Base-by-base conservation (phyloP, 2,113 vertebrate species). In the Glaucidium brasilianum region DNA sequence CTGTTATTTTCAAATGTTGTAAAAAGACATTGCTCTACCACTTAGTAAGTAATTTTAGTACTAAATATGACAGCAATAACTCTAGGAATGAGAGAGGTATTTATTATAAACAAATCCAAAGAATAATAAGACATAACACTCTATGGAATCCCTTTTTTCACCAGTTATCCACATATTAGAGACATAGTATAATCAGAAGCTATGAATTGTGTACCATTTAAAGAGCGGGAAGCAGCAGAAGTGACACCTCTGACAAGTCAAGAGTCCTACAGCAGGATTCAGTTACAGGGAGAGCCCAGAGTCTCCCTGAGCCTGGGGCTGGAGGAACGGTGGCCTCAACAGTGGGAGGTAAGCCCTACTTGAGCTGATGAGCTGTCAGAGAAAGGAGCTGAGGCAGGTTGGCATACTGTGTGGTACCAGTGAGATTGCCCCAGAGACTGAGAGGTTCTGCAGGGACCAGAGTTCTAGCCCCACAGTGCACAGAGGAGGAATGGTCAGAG, bases 41-140 rank as follows among this genome's bases (percentile, higher is more conserved):
- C 29, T 94, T 27, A 83, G 35, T 14, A 41, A 66, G 45, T 37
- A 83, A 95, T 86, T 92, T 90, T 92, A 84, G 69, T 34, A 69
- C 55, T 76, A 94, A 78, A 81, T 62, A 94, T 43, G 72, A 88
- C 72, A 94, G 72, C 17, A 88, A 22, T 84, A 86, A 93, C 64
- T 93, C 75, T 81, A 86, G 62, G 53, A 86, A 91, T 58, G 15
- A 64, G 21, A 88, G 22, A 66, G n/a, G n/a, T 64, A 82, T 85
- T 87, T 94, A 77, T 52, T 81, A 26, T 39, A 90, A 94, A 93
- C 32, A 92, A 94, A 94, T 63, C 7, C 29, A 62, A 86, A 89
- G 37, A 91, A 90, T 39, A 85, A 39, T 68, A 68, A 76, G 23
- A 63, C 10, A 59, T 10, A 75, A 39, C 27, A 66, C 20, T 11